These are phyloP conservation scores for Psilanteris sp. DNA, from an alignment of 1,140 invertebrate genomes.

Conservation along the genomic window DNA sequence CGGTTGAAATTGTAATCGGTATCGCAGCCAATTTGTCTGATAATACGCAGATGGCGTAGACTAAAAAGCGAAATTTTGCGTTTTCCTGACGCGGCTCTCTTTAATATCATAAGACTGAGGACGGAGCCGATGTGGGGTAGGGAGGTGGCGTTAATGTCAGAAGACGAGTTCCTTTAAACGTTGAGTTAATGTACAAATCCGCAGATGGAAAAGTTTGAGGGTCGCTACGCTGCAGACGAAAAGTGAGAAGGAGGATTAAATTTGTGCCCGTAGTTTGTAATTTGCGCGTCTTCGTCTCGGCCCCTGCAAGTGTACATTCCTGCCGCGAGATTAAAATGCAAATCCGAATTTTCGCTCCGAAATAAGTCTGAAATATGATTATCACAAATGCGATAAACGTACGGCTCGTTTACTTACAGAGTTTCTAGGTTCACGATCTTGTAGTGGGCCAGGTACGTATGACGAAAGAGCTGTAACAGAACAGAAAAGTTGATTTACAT, in stretches of 20 bases:
- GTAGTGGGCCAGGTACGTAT: slow-evolving; percentile 82
- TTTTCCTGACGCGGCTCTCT: slow-evolving; percentile 41
- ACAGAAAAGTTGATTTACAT: slow-evolving; percentile 58
- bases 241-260: slow-evolving; percentile 60
- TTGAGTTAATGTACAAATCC: slow-evolving; percentile 61
- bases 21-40: slow-evolving; percentile 7
- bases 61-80: slow-evolving; percentile 35
- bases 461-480: slow-evolving; percentile 81
- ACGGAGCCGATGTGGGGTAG: not conserved
- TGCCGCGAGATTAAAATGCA: slow-evolving; percentile 59
- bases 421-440: slow-evolving; percentile 81
- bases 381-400: slow-evolving; percentile 65
- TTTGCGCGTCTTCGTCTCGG: slow-evolving; percentile 38
- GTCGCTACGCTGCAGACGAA: slow-evolving; percentile 46
- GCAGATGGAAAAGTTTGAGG: slow-evolving; percentile 60
- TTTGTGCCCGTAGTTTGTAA: slow-evolving; percentile 59
- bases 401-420: slow-evolving; percentile 77
- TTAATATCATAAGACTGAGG: slow-evolving; percentile 28
- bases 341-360: slow-evolving; percentile 59
- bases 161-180: slow-evolving; percentile 50
- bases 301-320: slow-evolving; percentile 27
- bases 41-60: slow-evolving; percentile 1
- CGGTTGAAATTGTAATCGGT: slow-evolving; percentile 9
- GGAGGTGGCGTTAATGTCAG: slow-evolving; percentile 15
- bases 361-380: slow-evolving; percentile 74